phyloP scores from a whole-genome alignment of 2,113 vertebrate species.

The Loxodonta africana region DNA sequence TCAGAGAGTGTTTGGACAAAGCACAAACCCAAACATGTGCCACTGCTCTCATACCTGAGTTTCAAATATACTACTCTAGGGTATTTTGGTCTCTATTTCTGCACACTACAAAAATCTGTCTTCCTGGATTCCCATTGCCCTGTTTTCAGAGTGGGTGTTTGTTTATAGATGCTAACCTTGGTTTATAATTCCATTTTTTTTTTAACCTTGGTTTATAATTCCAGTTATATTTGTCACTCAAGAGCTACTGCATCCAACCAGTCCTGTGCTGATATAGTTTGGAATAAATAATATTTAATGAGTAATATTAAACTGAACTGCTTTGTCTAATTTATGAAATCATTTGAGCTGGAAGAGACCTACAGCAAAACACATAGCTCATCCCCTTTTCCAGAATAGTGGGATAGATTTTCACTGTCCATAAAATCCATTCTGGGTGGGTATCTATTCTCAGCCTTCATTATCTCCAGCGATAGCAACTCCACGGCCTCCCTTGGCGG shows the following conservation, averaged over 20 bases:
- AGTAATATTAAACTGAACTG: slow-evolving; percentile 67
- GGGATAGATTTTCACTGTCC: slow-evolving; percentile 78
- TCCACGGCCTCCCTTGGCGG: slow-evolving; percentile 76
- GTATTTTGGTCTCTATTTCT: slow-evolving; percentile 35
- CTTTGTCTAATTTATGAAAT: slow-evolving; percentile 80
- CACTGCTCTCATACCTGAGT: neutral
- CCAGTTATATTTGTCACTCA: slow-evolving; percentile 10
- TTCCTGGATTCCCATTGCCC: neutral
- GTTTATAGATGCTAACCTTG: neutral
- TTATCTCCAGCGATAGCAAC: slow-evolving; percentile 64
- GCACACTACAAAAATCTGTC: neutral
- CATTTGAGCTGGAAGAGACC: slow-evolving; percentile 67
- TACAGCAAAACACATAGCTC: slow-evolving; percentile 63
- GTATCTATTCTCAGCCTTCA: slow-evolving; percentile 78
- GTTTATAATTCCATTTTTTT: neutral
- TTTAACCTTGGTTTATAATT: neutral
- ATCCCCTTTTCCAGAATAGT: slow-evolving; percentile 55
- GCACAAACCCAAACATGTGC: neutral
- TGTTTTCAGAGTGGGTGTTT: slow-evolving; percentile 49
- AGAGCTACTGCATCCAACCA: neutral
- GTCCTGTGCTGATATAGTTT: neutral
- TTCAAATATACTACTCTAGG: neutral
- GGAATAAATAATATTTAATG: slow-evolving; percentile 66
- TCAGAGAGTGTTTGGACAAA: neutral
- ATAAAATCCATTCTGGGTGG: slow-evolving; percentile 80